These are phyloP conservation scores for Alviniconcha strummeri DNA, from an alignment of 2,888 invertebrate species.

Conservation along the genomic window DNA sequence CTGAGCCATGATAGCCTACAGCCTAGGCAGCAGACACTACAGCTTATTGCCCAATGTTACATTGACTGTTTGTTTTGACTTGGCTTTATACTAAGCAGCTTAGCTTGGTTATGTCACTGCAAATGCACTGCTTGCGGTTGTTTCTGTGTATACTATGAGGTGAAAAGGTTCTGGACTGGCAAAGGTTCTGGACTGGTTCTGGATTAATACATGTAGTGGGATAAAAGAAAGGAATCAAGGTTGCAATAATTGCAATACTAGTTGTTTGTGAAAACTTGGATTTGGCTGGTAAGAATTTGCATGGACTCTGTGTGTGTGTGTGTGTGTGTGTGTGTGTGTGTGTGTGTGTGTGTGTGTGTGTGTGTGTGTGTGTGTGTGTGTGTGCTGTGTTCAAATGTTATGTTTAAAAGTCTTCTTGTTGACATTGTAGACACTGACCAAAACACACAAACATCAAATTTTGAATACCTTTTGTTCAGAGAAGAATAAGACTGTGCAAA, in stretches of 20 bases:
- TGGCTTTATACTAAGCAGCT: not conserved
- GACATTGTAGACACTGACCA: not conserved
- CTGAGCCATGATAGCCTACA: not conserved
- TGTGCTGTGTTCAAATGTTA: not conserved
- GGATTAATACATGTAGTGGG: not conserved
- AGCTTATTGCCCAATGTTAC: not conserved
- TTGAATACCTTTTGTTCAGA: not conserved
- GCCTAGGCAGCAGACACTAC: no score
- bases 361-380: not conserved
- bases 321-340: slow-evolving; percentile 25
- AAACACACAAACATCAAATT: not conserved
- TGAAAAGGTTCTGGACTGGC: no score
- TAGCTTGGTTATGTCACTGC: no score
- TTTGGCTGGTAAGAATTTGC: not conserved
- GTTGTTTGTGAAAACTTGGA: not conserved
- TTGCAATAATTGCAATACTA: not conserved
- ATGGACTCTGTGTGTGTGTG: slow-evolving; percentile 20
- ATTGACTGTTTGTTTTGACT: not conserved
- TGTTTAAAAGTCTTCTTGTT: not conserved
- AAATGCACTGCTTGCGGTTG: no score
- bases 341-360: slow-evolving; percentile 2
- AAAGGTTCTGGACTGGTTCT: no score
- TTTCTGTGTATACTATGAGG: no score
- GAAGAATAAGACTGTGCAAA: not conserved
- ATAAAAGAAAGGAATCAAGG: not conserved